Evolutionary conservation across 2,797 vertebrate species (phyloP).

Genomic region (Pangasius mekongensis): DNA sequence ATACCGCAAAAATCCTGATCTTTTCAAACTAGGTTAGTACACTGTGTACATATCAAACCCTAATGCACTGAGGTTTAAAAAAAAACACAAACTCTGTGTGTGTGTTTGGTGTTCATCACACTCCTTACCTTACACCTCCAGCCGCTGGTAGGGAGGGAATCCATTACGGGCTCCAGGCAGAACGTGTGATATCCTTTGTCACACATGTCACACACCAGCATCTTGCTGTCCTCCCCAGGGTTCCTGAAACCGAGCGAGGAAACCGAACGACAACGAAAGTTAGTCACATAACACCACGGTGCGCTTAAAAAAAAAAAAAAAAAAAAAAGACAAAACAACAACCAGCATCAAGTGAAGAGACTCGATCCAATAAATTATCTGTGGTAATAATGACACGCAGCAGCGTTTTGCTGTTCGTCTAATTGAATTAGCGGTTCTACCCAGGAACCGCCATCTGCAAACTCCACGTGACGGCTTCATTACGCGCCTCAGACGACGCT

Average conservation of each 20-base stretch:
- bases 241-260: slow-evolving; percentile 72
- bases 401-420: slow-evolving; percentile 16
- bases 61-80: no score
- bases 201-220: slow-evolving; percentile 92
- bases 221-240: slow-evolving; percentile 84
- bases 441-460: slow-evolving; percentile 29
- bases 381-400: slow-evolving; percentile 4
- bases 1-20: no score
- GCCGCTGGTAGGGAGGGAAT: slow-evolving; percentile 81
- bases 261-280: neutral
- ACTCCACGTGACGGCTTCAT: slow-evolving; percentile 23
- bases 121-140: slow-evolving; percentile 92
- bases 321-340: neutral
- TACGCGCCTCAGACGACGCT: slow-evolving; percentile 1
- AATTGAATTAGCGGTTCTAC: slow-evolving; percentile 38
- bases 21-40: no score
- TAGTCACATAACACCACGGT: neutral
- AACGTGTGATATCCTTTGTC: slow-evolving; percentile 95
- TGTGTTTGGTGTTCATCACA: neutral
- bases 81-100: neutral
- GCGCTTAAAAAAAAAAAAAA: neutral
- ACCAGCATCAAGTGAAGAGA: neutral
- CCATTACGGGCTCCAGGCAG: slow-evolving; percentile 90
- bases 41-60: no score
- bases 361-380: slow-evolving; percentile 3